Conservation (phyloP, 2,797 vertebrate species). For the Psittacula echo region DNA sequence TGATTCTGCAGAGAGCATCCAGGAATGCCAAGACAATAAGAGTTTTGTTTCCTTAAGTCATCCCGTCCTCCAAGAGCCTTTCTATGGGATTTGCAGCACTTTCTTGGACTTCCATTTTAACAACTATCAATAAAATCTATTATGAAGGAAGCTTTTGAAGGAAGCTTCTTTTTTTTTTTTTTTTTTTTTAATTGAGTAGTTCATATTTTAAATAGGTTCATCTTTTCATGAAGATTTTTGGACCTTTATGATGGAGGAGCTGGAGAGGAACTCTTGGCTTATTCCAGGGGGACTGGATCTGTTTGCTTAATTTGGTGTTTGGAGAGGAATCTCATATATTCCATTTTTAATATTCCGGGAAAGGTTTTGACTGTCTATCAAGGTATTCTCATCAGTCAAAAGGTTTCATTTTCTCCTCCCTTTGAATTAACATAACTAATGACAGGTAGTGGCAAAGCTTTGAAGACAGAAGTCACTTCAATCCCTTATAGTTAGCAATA, state of each 20-base stretch:
- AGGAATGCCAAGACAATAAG: background rate
- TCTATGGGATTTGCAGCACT: background rate
- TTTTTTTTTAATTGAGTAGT: background rate
- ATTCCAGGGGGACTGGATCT: background rate
- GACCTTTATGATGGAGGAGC: background rate
- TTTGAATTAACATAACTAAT: constrained; percentile 21
- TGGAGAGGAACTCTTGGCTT: background rate
- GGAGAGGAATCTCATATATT: background rate
- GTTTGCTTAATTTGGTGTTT: background rate
- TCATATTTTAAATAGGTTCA: background rate
- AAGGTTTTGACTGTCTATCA: background rate
- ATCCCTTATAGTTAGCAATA: background rate
- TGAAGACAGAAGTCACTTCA: constrained; percentile 23
- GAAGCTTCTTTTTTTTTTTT: background rate
- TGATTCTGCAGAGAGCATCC: background rate
- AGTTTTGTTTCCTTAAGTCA: background rate
- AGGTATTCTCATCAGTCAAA: background rate
- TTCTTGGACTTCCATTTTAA: background rate
- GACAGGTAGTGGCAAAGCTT: constrained; percentile 4
- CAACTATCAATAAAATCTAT: background rate
- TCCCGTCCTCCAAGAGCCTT: background rate
- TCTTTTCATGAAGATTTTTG: background rate
- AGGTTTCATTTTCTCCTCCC: background rate
- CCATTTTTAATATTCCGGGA: background rate
- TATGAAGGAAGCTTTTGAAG: background rate